A percentile compares a stretch with the other conserved stretches of the same genome.
These are phyloP conservation scores for Megalops atlanticus DNA, from an alignment of 2,113 vertebrate genomes.

Conservation along the genomic window DNA sequence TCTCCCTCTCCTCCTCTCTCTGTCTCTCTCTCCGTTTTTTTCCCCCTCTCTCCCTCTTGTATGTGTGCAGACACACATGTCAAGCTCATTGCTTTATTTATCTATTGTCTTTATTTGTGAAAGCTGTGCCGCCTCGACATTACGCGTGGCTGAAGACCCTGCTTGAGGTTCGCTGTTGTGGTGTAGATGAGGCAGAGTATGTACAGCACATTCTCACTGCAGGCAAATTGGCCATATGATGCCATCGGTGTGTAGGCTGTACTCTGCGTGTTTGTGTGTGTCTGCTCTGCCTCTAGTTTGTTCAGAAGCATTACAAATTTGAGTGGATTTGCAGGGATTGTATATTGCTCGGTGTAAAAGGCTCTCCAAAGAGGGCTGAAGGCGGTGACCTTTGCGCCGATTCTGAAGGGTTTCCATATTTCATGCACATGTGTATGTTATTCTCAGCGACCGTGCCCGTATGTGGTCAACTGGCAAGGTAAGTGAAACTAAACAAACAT, in stretches of 20 bases:
- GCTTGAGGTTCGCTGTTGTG: too few species aligned
- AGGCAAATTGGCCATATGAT: too few species aligned
- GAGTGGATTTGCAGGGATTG: background rate
- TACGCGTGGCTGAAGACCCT: background rate
- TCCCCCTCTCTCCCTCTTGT: constrained; percentile 8
- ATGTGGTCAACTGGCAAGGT: background rate
- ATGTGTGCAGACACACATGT: background rate
- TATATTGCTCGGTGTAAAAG: background rate
- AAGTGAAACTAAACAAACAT: constrained; percentile 11
- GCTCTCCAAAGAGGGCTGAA: background rate
- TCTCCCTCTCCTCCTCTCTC: constrained; percentile 11
- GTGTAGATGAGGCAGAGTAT: too few species aligned
- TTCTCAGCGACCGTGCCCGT: background rate
- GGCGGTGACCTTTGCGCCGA: background rate
- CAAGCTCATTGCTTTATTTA: background rate
- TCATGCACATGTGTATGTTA: background rate
- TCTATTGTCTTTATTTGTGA: constrained; percentile 22
- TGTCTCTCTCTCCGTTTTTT: constrained; percentile 14
- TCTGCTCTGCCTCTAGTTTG: too few species aligned
- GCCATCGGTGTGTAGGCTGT: background rate
- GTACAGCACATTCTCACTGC: too few species aligned
- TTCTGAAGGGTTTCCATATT: background rate
- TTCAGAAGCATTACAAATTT: background rate
- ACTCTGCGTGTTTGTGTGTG: background rate
- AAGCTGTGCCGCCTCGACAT: background rate